These are phyloP conservation scores for Morelia viridis DNA, from an alignment of 2,797 vertebrate species.

Conservation along the genomic window DNA sequence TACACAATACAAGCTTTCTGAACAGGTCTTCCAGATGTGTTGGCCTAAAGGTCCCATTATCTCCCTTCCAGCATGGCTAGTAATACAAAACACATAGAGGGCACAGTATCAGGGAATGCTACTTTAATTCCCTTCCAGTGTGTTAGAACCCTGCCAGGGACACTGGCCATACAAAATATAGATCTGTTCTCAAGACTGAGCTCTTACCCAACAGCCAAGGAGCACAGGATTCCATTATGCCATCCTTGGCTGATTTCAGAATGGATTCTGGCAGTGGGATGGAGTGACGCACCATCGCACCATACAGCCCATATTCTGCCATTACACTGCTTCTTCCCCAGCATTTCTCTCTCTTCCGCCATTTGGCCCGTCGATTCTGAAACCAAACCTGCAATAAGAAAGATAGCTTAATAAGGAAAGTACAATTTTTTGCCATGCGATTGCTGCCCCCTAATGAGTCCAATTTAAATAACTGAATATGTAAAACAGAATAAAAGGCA, in stretches of 20 bases:
- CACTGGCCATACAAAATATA: neutral
- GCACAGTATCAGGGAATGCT: neutral
- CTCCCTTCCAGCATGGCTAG: neutral
- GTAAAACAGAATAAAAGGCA: neutral
- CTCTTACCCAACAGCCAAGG: conserved; percentile 95
- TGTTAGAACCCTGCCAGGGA: neutral
- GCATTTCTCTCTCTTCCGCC: conserved; percentile 98
- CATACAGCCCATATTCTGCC: conserved; percentile 96
- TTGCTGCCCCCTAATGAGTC: neutral
- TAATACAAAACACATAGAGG: neutral
- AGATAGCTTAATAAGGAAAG: fast-evolving
- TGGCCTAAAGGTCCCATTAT: neutral
- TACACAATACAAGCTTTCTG: neutral
- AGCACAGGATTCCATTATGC: conserved; percentile 98
- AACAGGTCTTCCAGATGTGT: neutral
- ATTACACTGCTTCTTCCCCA: conserved; percentile 99
- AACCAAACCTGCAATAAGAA: conserved; percentile 91
- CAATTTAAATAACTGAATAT: neutral
- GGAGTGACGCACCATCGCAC: conserved; percentile 98
- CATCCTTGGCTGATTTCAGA: conserved; percentile 98
- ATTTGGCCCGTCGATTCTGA: conserved; percentile 97
- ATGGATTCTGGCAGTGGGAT: conserved; percentile 98
- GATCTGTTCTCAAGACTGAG: conserved; percentile 21
- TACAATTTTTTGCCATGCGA: neutral
- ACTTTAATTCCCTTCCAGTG: neutral